Evolutionary conservation across 2,888 invertebrate species (phyloP), one percentile per base, ranked within the genome.

Genomic region (Tuberolachnus salignus): DNA sequence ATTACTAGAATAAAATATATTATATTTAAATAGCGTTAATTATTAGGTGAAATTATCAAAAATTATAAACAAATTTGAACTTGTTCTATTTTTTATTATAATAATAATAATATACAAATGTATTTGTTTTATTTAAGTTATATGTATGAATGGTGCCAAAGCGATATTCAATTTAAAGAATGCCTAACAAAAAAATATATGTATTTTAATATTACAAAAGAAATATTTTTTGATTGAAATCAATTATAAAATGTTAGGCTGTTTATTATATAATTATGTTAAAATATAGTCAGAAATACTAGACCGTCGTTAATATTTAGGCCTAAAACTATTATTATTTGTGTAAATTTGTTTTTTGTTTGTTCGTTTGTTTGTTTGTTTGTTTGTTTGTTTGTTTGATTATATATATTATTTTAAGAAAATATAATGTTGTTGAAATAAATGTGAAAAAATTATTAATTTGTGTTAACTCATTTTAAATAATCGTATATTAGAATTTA

Each of bases 361-460:
- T 74, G 44, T 55, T 10, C 21, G 6, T 44, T 70, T 70, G 42
- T 55, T 55, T 70, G 19, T 63, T 13, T 21, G 16, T 51, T 16
- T 51, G n/a, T 1, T 14, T 51, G 16, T 51, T 14, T 51, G 16
- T 51, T 11, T 10, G 10, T 21, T 8, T 46, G 9, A 70, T 70
- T 42, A 70, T 51, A 44, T 26, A 26, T 61, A 13, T 57, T 74
- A 55, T 74, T 67, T 19, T 26, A 57, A 66, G 44, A 75, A 46
- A 57, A 67, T 75, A 75, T 75, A 75, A 75, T 75, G 75, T 75
- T 75, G 57, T 75, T 75, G 57, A 75, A 75, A 75, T 66, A 66
- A 66, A 74, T 74, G 44, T 63, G n/a, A 63, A 63, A 61, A 73
- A 73, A 73, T 63, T 14, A 63, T 73, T 51, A 61, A 19, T 55